Conservation (phyloP, 2,797 vertebrate species). For the Okamejei kenojei region DNA sequence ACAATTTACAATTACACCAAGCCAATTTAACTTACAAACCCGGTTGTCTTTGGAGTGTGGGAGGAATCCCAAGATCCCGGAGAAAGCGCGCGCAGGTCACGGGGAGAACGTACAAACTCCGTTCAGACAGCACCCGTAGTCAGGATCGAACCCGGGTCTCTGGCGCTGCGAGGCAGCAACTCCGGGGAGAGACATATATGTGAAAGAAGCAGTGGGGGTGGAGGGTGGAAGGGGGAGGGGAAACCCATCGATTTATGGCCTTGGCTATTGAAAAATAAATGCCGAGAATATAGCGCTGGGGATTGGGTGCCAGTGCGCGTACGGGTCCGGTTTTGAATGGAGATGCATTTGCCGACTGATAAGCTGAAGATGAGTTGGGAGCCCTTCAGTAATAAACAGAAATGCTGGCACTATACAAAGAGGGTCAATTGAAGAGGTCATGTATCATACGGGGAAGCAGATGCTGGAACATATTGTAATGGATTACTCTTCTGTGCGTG, state of each 20-base stretch:
- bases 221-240: not conserved
- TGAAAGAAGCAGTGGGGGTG: not conserved
- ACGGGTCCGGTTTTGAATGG: slow-evolving; percentile 44
- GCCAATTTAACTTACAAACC: too few relatives aligned
- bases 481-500: slow-evolving; percentile 60
- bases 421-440: slow-evolving; percentile 73
- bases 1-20: too few relatives aligned
- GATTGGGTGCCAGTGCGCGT: slow-evolving; percentile 14
- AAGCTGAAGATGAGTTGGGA: slow-evolving; percentile 45
- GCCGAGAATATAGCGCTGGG: slow-evolving; percentile 19
- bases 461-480: slow-evolving; percentile 89
- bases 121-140: too few relatives aligned
- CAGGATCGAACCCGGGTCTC: too few relatives aligned
- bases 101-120: too few relatives aligned
- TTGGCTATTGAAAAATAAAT: slow-evolving; percentile 29
- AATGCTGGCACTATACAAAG: slow-evolving; percentile 60
- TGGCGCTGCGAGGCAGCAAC: too few relatives aligned
- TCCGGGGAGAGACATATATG: not conserved
- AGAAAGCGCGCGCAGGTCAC: too few relatives aligned
- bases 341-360: slow-evolving; percentile 50
- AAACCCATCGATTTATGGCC: not conserved
- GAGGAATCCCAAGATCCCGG: too few relatives aligned
- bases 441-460: slow-evolving; percentile 85
- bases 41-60: too few relatives aligned
- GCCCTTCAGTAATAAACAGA: slow-evolving; percentile 48